Evolutionary conservation across 2,888 invertebrate genomes (phyloP), one percentile per base, ranked within the genome.

Genomic region (Arctia plantaginis): DNA sequence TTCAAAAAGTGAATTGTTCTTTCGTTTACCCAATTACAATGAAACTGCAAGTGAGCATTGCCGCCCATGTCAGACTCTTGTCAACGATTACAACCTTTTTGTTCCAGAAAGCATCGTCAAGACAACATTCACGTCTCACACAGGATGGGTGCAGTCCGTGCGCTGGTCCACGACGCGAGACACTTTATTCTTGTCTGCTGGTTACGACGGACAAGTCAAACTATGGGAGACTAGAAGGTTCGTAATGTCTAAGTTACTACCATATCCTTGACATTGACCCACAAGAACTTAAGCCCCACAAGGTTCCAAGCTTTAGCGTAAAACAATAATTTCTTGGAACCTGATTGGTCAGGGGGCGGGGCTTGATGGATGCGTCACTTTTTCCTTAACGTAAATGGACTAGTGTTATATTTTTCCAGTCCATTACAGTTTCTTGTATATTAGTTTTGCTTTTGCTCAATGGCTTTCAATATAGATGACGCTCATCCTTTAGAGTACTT

Each of bases 211-310:
- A 81, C 96, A 97, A 78, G 97, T 99, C 77, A 99, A 99, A 93
- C 95, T 99, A 69, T 99, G 99, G 99, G 99, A 99, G 93, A 97
- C 97, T 8, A 96, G 99, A 90, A 99, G 98, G 98, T 98, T 88
- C 59, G 75, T 70, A 41, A 27, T 59, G 15, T 59, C 30, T 18
- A 1, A 4, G 3, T 12, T 1, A 66, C 7, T 51, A 51, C 7
- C 23, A 51, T 51, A n/a, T n/a, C n/a, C n/a, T n/a, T n/a, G n/a
- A n/a, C n/a, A n/a, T n/a, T 39, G 39, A 39, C 3, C 39, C 6
- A 47, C 13, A 47, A 13, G 7, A 47, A 47, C 47, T 47, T 20
- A 4, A 20, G 20, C 47, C 47, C 20, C 7, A 20, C 47, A 47
- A 3, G 18, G 47, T n/a, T n/a, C n/a, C n/a, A n/a, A n/a, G n/a